Conservation (phyloP, 2,888 invertebrate genomes). For the Hololepta plana region DNA sequence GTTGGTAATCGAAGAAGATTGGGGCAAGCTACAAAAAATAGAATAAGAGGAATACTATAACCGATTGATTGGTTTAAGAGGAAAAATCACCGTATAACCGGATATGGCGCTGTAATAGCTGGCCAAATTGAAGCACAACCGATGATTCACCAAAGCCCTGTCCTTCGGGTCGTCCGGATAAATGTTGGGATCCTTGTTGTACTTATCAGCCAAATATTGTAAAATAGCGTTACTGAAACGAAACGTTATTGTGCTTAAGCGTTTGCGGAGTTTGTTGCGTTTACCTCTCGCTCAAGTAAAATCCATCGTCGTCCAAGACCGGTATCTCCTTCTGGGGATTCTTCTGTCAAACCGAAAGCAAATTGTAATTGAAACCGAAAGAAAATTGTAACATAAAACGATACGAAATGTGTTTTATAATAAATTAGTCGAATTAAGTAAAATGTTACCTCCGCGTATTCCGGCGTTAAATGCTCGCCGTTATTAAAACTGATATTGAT, state of each 20-base stretch:
- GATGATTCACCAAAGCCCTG: conserved; percentile 61
- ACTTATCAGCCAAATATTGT: conserved; percentile 63
- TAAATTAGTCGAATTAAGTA: conserved; percentile 3
- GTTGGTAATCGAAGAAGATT: conserved; percentile 56
- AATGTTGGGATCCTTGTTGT: conserved; percentile 40
- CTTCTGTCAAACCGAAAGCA: conserved; percentile 32
- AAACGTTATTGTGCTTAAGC: conserved; percentile 4
- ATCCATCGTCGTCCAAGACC: conserved; percentile 61
- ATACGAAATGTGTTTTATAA: conserved; percentile 2
- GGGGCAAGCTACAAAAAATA: conserved; percentile 43
- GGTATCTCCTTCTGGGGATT: conserved; percentile 68
- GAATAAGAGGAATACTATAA: conserved; percentile 5
- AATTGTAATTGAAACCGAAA: no score
- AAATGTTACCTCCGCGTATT: conserved; percentile 42
- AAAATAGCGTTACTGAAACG: conserved; percentile 36
- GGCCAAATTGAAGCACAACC: conserved; percentile 59
- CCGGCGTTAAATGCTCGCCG: conserved; percentile 56
- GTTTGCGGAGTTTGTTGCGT: conserved; percentile 4
- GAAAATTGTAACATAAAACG: no score
- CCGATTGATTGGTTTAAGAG: background rate
- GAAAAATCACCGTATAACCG: conserved; percentile 38
- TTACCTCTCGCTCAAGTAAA: conserved; percentile 55
- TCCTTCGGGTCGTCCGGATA: conserved; percentile 54
- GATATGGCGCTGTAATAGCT: conserved; percentile 55
- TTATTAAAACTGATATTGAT: conserved; percentile 48